These are phyloP conservation scores for Crenuchus spilurus DNA, from an alignment of 2,797 vertebrate species.

Conservation along the genomic window DNA sequence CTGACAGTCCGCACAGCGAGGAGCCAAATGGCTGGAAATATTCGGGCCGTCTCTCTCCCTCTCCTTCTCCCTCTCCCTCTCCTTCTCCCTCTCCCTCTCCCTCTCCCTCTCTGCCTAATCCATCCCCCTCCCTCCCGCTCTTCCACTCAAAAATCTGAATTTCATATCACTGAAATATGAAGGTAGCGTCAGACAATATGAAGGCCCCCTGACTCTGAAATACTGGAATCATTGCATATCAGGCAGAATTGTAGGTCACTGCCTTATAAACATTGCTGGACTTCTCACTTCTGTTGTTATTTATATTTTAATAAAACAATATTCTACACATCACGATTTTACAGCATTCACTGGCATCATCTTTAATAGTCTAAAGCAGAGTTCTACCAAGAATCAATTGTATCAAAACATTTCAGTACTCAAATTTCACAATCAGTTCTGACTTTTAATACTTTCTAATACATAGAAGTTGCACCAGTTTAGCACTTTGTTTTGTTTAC, in stretches of 20 bases:
- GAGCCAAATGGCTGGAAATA: constrained; percentile 79
- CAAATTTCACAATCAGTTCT: too few relatives aligned
- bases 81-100: constrained; percentile 21
- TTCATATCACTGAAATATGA: constrained; percentile 75
- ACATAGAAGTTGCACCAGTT: too few relatives aligned
- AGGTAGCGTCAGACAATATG: constrained; percentile 49
- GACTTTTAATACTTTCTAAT: too few relatives aligned
- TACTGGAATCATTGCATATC: constrained; percentile 6
- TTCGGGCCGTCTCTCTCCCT: constrained; percentile 46
- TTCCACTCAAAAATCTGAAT: constrained; percentile 73
- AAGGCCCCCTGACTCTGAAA: constrained; percentile 22
- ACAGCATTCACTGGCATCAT: too few relatives aligned
- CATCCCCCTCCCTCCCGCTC: constrained; percentile 6
- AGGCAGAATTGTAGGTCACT: constrained; percentile 18
- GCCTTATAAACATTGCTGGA: constrained; percentile 1
- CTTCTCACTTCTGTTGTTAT: constrained; percentile 14
- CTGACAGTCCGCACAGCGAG: constrained; percentile 85
- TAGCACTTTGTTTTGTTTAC: too few relatives aligned
- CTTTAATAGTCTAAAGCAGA: too few relatives aligned
- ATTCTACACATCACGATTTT: too few relatives aligned
- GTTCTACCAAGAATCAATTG: too few relatives aligned
- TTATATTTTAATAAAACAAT: too few relatives aligned
- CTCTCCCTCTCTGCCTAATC: constrained; percentile 43
- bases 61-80: constrained; percentile 20
- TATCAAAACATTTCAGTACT: too few relatives aligned